These are phyloP conservation scores for Anas capensis DNA, from an alignment of 2,797 vertebrate genomes.

Conservation along the genomic window DNA sequence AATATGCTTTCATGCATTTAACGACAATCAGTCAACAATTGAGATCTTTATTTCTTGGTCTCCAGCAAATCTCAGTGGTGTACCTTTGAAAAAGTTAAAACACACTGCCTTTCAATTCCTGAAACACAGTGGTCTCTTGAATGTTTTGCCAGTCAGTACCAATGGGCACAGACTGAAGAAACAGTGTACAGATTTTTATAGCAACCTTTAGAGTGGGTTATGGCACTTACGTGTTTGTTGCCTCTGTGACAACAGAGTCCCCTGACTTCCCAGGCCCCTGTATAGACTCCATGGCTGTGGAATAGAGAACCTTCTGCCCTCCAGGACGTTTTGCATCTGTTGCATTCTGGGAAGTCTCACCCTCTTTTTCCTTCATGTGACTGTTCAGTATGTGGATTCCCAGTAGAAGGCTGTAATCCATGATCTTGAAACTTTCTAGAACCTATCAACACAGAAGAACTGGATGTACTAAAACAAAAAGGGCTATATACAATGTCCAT, in stretches of 20 bases:
- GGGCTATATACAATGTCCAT: background rate
- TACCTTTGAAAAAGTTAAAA: background rate
- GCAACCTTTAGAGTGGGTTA: background rate
- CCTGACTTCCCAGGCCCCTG: constrained; percentile 93
- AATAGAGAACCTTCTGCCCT: constrained; percentile 94
- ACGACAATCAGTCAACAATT: background rate
- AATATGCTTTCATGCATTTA: background rate
- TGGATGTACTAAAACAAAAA: background rate
- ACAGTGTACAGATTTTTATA: background rate
- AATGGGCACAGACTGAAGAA: background rate
- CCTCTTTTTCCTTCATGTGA: constrained; percentile 85
- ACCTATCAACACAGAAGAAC: constrained; percentile 81
- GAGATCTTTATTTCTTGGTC: background rate
- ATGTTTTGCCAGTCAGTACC: background rate
- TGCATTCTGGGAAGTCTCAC: constrained; percentile 82
- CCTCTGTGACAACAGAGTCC: constrained; percentile 86
- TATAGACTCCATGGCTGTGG: constrained; percentile 98
- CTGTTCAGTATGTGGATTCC: constrained; percentile 93
- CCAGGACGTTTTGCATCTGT: constrained; percentile 88
- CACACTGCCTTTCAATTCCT: background rate
- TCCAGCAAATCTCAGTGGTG: background rate
- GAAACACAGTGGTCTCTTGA: background rate
- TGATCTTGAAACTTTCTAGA: constrained; percentile 98
- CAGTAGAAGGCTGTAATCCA: constrained; percentile 97
- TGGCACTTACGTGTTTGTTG: constrained; percentile 90